A percentile compares a stretch with the other conserved stretches of the same genome.
Conservation (phyloP, 2,113 vertebrate species). For the Narcine bancroftii region DNA sequence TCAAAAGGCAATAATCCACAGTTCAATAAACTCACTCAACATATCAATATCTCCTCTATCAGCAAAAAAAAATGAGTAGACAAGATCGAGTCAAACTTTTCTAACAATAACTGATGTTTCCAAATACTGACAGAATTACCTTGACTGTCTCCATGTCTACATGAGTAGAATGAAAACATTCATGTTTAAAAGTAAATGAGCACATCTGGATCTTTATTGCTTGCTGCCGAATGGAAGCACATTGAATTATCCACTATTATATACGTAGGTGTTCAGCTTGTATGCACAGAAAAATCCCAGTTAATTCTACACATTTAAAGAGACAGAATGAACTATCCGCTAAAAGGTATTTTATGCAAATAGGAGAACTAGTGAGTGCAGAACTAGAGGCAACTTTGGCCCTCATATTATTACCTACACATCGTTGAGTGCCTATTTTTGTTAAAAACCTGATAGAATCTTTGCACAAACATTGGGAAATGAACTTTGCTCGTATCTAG, state of each 20-base stretch:
- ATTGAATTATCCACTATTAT: background rate
- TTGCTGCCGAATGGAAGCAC: background rate
- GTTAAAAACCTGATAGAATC: background rate
- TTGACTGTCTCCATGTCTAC: background rate
- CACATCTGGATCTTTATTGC: background rate
- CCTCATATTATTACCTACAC: background rate
- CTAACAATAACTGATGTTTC: background rate
- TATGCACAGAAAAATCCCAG: background rate
- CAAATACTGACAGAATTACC: background rate
- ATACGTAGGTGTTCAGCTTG: background rate
- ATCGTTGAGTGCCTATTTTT: background rate
- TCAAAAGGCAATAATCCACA: background rate
- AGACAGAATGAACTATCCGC: background rate
- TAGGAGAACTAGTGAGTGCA: background rate
- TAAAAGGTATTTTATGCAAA: background rate
- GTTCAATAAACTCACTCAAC: background rate
- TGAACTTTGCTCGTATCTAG: background rate
- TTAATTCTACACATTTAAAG: slow-evolving; percentile 7
- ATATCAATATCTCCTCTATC: background rate
- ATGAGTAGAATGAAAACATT: background rate
- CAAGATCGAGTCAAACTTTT: background rate
- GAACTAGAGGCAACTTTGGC: background rate
- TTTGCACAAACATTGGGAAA: background rate
- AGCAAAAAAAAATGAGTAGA: background rate
- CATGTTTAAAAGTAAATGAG: background rate